These are phyloP conservation scores for Calycopis cecrops DNA, from an alignment of 1,140 invertebrate genomes.

Conservation along the genomic window DNA sequence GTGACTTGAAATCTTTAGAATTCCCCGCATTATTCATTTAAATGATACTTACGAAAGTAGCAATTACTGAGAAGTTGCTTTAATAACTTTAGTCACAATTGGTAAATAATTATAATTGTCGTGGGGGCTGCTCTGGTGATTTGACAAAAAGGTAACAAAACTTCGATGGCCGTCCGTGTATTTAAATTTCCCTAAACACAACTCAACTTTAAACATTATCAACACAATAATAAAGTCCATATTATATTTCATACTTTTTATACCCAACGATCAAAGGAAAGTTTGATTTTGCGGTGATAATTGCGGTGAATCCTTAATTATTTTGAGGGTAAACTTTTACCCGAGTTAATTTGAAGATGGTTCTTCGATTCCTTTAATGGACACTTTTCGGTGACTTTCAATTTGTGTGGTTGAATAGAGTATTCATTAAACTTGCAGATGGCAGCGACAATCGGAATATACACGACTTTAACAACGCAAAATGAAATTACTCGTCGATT, in stretches of 20 bases:
- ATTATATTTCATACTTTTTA: constrained; percentile 37
- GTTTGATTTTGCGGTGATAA: constrained; percentile 73
- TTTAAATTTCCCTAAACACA: constrained; percentile 61
- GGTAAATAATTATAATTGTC: constrained; percentile 74
- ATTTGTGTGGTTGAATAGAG: constrained; percentile 65
- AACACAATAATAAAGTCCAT: constrained; percentile 35
- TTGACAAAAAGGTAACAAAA: constrained; percentile 66
- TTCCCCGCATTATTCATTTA: constrained; percentile 57
- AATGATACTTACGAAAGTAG: constrained; percentile 61
- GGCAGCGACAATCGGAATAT: constrained; percentile 37
- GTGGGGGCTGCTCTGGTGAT: constrained; percentile 49
- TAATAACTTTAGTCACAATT: constrained; percentile 61
- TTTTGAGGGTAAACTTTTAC: constrained; percentile 73
- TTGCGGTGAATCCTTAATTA: constrained; percentile 74
- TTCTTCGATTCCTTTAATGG: constrained; percentile 70
- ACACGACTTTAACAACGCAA: constrained; percentile 42
- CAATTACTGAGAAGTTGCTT: constrained; percentile 52
- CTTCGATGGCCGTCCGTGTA: constrained; percentile 57
- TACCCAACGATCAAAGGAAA: constrained; percentile 65
- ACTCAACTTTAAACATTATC: constrained; percentile 36
- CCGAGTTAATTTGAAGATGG: constrained; percentile 68
- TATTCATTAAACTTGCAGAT: constrained; percentile 63
- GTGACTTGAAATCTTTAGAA: constrained; percentile 54
- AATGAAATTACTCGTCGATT: constrained; percentile 43
- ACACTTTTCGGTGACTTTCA: constrained; percentile 70